Base-by-base conservation (phyloP, 1,140 invertebrate species). In the Zaprionus ghesquierei region DNA sequence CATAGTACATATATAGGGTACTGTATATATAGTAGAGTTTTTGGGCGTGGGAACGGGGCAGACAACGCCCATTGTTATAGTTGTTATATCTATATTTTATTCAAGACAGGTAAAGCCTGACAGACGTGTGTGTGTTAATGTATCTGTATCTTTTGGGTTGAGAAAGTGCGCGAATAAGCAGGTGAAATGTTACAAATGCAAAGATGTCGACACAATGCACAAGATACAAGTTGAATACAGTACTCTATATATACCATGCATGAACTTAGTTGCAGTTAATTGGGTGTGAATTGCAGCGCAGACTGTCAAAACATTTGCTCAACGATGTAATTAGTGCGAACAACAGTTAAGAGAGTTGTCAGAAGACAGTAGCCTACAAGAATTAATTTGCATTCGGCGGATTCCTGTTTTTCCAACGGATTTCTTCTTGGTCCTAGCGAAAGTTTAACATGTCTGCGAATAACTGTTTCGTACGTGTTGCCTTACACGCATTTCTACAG, bases 21-120 rank as follows among this genome's bases (percentile, higher is more conserved):
- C 3, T 59, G 44, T 25, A 59, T 41, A n/a, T 50, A 56, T 51
- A 29, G 59, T 50, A 56, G 41, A 29, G 59, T 54, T 68, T 82
- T 89, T 82, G 62, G 79, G 72, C 82, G 82, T 87, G 82, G 65
- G 84, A 89, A 79, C 33, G 18, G 18, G 8, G 18, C 15, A 25
- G 56, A 61, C 63, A 73, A 69, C 59, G 63, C 54, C 50, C 53
- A 64, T 77, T 74, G 75, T 71, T 69, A 49, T 33, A 70, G 27
- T 63, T 60, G n/a, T 27, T 65, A 22, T 27, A 53, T 13, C 20
- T 51, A 51, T 15, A 51, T 60, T 29, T 46, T 60, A 33, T 46
- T 46, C 41, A 46, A 46, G 41, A 18, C 41, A 46, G 41, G 41
- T 46, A 46, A 46, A 46, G 41, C 8, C 41, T 46, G 9, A 10